Conservation (phyloP, 2,797 vertebrate genomes). For the Melanogrammus aeglefinus region DNA sequence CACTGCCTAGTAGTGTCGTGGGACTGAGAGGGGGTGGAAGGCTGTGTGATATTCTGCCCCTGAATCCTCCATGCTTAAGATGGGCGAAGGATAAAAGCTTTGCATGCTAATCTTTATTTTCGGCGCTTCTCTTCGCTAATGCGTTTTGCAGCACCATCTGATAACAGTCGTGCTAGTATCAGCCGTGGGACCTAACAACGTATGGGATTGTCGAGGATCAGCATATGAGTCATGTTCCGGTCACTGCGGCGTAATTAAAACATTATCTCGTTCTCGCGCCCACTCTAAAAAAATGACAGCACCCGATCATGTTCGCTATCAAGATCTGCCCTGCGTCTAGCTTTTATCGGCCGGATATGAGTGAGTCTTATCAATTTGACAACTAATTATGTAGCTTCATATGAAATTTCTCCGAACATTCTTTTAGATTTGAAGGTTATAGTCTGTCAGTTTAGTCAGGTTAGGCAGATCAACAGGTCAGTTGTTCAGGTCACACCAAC, state of each 20-base stretch:
- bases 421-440: background rate
- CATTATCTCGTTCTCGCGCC: slow-evolving; percentile 10
- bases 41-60: slow-evolving; percentile 15
- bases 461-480: background rate
- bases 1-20: background rate
- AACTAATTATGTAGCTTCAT: slow-evolving; percentile 6
- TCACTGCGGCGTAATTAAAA: slow-evolving; percentile 45
- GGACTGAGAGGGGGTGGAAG: background rate
- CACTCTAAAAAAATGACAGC: slow-evolving; percentile 21
- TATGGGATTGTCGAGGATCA: slow-evolving; percentile 42
- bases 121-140: slow-evolving; percentile 33
- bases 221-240: slow-evolving; percentile 34
- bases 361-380: slow-evolving; percentile 11
- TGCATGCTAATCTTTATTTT: slow-evolving; percentile 52
- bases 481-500: background rate
- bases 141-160: slow-evolving; percentile 35
- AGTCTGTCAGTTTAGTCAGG: no score
- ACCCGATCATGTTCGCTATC: slow-evolving; percentile 40
- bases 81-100: slow-evolving; percentile 28
- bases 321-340: slow-evolving; percentile 20
- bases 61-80: slow-evolving; percentile 34
- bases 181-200: slow-evolving; percentile 28
- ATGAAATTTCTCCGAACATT: background rate
- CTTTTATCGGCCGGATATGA: slow-evolving; percentile 12
- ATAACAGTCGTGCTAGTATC: slow-evolving; percentile 34